phyloP scores from a whole-genome alignment of 2,113 vertebrate species.

The Steatornis caripensis region DNA sequence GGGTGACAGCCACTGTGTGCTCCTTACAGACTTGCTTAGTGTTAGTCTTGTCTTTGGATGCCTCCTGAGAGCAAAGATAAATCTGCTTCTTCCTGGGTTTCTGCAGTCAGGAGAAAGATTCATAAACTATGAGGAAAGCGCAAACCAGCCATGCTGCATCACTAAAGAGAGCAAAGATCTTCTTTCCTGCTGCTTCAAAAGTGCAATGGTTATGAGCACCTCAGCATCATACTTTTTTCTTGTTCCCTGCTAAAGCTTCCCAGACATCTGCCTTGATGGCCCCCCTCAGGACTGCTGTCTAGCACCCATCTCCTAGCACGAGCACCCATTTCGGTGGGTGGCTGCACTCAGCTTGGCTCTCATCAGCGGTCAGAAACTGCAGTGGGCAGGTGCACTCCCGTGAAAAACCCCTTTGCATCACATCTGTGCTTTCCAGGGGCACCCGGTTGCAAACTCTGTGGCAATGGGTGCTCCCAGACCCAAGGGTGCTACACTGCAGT shows the following conservation, averaged over 20 bases:
- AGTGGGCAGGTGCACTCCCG: not conserved
- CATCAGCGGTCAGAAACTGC: not conserved
- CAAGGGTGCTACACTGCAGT: not conserved
- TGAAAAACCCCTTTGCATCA: not conserved
- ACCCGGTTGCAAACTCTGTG: not conserved
- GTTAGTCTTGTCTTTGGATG: not conserved
- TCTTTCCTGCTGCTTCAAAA: not conserved
- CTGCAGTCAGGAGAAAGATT: not conserved
- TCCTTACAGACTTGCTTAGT: not conserved
- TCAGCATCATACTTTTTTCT: not conserved
- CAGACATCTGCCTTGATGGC: not conserved
- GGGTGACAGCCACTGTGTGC: not conserved
- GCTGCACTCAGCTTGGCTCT: not conserved
- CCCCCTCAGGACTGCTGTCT: not conserved
- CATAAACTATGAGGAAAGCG: not conserved
- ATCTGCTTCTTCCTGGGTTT: not conserved
- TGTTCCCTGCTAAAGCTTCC: not conserved
- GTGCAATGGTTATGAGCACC: not conserved
- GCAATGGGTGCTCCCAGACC: not conserved
- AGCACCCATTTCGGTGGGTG: not conserved
- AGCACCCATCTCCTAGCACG: not conserved
- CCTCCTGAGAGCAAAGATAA: not conserved
- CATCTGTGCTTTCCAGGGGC: not conserved
- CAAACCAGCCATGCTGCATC: fast-evolving
- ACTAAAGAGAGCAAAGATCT: not conserved